Percentiles rank a stretch among this genome's conserved stretches.
Evolutionary conservation across 1,140 invertebrate genomes (phyloP).

Genomic region (Sycophila sp.): DNA sequence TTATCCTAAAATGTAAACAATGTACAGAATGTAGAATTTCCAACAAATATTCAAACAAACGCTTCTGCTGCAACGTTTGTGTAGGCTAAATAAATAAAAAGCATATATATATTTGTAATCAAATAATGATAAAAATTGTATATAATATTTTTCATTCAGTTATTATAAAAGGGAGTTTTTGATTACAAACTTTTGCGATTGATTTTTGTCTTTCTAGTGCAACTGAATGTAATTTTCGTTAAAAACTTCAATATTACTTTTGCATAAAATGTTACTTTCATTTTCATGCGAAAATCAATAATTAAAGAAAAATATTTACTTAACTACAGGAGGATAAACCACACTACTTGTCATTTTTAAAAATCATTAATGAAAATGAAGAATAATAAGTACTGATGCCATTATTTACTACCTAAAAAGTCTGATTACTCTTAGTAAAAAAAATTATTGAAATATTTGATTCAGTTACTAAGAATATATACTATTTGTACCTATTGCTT

Average conservation of each 20-base stretch:
- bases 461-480: conserved; percentile 19
- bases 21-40: conserved; percentile 25
- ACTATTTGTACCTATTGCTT: not conserved
- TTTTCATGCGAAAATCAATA: not conserved
- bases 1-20: conserved; percentile 22
- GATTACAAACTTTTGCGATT: not conserved
- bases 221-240: too few relatives aligned
- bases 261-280: not conserved
- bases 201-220: too few relatives aligned
- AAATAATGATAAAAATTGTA: conserved; percentile 19
- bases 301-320: not conserved
- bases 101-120: not conserved
- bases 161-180: not conserved
- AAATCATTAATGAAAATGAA: conserved; percentile 6
- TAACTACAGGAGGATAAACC: not conserved
- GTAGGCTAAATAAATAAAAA: not conserved
- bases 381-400: conserved; percentile 22
- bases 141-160: not conserved
- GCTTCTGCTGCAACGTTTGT: not conserved
- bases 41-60: not conserved
- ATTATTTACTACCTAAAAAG: conserved; percentile 20
- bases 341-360: conserved; percentile 1
- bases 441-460: not conserved
- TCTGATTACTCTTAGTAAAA: conserved; percentile 22
- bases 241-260: too few relatives aligned